Base-by-base conservation (phyloP, 1,140 invertebrate species). In the Heliothis virescens region DNA sequence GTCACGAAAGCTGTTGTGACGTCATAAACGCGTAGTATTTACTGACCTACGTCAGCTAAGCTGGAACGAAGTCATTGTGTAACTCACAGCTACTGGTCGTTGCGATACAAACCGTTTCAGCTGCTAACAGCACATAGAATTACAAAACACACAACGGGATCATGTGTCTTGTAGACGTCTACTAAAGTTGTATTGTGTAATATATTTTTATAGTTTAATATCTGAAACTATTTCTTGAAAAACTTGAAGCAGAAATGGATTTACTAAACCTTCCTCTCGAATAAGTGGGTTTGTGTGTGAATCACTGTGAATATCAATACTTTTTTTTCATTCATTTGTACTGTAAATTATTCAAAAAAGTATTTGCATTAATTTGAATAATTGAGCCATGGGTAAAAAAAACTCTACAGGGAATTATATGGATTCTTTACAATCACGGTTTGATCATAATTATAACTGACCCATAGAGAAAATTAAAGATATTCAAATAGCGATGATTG, bases 31-130 rank as follows among this genome's bases (percentile, higher is more conserved):
- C 21, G 41, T 67, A 21, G 18, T 67, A 48, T 67, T 16, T 18
- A 21, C 16, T 57, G 16, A 48, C 34, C n/a, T 16, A 67, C 63
- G 63, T 67, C 63, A 48, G 63, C 41, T 48, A 16, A 48, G 16
- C 41, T 67, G 3, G 21, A 48, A 10, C 16, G n/a, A 48, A 67
- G 16, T 12, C 47, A 67, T 67, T 67, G 65, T 52, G 47, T 69
- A 50, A 69, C 13, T 52, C 12, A 69, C 21, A 71, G 3, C 26
- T 15, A 50, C 11, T 69, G 16, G 48, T 53, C 21, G 7, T 52
- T n/a, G 21, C 63, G 16, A 50, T 67, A 50, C 5, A 67, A 71
- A 52, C 21, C 5, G 11, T 71, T 71, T 71, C 67, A 53, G 13
- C 21, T 13, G 13, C 48, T 71, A 52, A 50, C 67, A 71, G 48